phyloP scores from a whole-genome alignment of 1,140 invertebrate species.

The Varroa destructor region DNA sequence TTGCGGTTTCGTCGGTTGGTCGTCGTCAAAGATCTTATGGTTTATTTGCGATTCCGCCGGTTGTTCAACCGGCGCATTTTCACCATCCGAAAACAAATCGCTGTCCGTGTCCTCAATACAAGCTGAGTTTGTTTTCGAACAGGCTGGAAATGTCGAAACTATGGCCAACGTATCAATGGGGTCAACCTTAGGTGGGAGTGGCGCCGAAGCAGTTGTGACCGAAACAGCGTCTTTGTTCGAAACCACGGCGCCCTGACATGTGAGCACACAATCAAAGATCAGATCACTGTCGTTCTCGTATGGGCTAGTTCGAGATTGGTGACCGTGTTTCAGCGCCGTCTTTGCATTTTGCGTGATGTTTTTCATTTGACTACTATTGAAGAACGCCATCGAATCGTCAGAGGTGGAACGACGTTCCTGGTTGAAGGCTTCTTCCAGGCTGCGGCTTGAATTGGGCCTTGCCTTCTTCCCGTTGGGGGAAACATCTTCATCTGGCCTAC shows the following conservation, averaged over 20 bases:
- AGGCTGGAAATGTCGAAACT: constrained; percentile 3
- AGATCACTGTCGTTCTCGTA: background rate
- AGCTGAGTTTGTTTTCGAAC: background rate
- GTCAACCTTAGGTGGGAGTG: too few species aligned
- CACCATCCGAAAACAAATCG: constrained; percentile 20
- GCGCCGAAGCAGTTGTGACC: background rate
- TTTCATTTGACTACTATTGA: constrained; percentile 15
- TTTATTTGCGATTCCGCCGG: background rate
- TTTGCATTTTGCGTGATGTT: background rate
- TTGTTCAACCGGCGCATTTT: background rate
- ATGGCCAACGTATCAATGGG: background rate
- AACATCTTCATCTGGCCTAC: too few species aligned
- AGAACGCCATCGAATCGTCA: constrained; percentile 14
- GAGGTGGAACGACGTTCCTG: background rate
- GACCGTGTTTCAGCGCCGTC: background rate
- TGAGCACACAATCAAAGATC: constrained; percentile 7
- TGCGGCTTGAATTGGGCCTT: background rate
- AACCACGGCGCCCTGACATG: background rate
- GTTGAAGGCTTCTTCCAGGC: background rate
- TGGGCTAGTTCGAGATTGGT: background rate
- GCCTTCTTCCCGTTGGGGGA: constrained; percentile 2
- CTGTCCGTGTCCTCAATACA: constrained; percentile 4
- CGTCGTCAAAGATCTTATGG: too few species aligned
- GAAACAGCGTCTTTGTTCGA: background rate
- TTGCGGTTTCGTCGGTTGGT: background rate